Conservation (phyloP, 2,888 invertebrate species). For the Eupeodes latifasciatus region DNA sequence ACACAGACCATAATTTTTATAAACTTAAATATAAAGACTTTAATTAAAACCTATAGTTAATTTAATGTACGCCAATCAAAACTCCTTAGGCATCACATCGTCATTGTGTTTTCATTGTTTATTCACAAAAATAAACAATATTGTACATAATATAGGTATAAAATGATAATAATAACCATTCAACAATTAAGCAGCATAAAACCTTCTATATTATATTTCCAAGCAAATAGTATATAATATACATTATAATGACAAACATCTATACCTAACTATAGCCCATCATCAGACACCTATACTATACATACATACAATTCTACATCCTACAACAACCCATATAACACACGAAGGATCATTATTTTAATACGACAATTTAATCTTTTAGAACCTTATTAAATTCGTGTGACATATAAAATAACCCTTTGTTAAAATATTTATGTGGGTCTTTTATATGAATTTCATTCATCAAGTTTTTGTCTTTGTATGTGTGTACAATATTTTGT, state of each 20-base stretch:
- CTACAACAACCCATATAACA: no score
- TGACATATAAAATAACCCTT: constrained; percentile 49
- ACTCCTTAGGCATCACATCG: neutral
- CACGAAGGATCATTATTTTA: constrained; percentile 46
- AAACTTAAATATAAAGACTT: neutral
- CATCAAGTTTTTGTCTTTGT: constrained; percentile 7
- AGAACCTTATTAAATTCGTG: constrained; percentile 63
- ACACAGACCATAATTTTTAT: neutral
- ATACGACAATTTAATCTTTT: constrained; percentile 64
- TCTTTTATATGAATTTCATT: constrained; percentile 24
- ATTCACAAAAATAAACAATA: neutral
- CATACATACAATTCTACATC: no score
- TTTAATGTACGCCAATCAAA: constrained; percentile 34
- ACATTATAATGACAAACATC: neutral
- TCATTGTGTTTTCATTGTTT: neutral
- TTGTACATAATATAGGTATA: neutral
- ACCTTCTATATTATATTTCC: neutral
- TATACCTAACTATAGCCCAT: no score
- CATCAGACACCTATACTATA: no score
- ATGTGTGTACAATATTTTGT: neutral
- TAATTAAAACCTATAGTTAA: constrained; percentile 33
- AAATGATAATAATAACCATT: constrained; percentile 13
- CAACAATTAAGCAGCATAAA: neutral
- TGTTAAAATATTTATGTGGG: constrained; percentile 48
- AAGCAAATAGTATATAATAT: neutral